phyloP scores from a whole-genome alignment of 2,797 vertebrate species.

The Iguana delicatissima region DNA sequence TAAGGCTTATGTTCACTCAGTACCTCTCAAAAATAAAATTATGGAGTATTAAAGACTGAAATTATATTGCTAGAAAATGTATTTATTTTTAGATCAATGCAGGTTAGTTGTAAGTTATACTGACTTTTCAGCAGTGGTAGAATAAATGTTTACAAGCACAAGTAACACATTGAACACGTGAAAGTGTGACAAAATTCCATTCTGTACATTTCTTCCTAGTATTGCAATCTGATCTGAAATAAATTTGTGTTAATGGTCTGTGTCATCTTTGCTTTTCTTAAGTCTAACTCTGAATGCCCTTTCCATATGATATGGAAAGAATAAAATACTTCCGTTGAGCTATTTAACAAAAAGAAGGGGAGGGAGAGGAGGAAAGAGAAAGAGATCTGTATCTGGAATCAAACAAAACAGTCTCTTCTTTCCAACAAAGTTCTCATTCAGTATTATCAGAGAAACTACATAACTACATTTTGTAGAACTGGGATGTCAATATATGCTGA shows the following conservation, averaged over 20 bases:
- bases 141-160: constrained; percentile 90
- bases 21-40: constrained; percentile 54
- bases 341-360: not conserved
- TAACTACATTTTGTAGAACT: not conserved
- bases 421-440: not conserved
- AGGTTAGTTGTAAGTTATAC: constrained; percentile 67
- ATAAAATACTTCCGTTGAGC: constrained; percentile 1
- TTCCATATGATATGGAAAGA: not conserved
- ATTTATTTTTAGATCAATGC: constrained; percentile 76
- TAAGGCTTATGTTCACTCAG: not conserved
- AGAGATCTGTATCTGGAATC: not conserved
- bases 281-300: not conserved
- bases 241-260: constrained; percentile 83
- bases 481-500: not conserved
- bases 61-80: constrained; percentile 67
- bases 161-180: constrained; percentile 79
- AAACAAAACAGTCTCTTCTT: not conserved
- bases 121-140: constrained; percentile 79
- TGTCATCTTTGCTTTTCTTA: constrained; percentile 55
- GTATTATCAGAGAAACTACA: not conserved
- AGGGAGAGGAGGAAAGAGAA: no score
- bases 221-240: constrained; percentile 89
- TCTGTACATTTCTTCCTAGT: constrained; percentile 85
- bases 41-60: constrained; percentile 39
- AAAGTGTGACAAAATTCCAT: constrained; percentile 80